phyloP scores from a whole-genome alignment of 2,888 invertebrate species.

The Caenorhabditis auriculariae region DNA sequence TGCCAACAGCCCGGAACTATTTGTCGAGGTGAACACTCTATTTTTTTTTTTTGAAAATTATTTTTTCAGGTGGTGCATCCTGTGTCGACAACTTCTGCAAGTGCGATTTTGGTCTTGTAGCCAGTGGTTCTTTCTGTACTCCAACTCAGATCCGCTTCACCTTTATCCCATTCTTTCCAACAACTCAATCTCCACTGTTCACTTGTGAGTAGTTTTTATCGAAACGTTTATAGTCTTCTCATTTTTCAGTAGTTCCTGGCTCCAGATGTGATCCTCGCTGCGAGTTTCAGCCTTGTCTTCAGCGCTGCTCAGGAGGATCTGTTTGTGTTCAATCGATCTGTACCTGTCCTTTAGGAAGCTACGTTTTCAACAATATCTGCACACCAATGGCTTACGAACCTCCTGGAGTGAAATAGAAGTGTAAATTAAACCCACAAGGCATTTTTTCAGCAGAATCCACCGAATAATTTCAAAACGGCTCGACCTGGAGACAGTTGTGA shows the following conservation, averaged over 20 bases:
- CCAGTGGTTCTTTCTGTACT: conserved; percentile 12
- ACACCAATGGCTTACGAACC: too few species aligned
- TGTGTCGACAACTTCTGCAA: conserved; percentile 29
- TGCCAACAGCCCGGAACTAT: conserved; percentile 33
- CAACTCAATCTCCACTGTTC: conserved; percentile 8
- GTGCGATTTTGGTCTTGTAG: conserved; percentile 22
- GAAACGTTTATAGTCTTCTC: not conserved
- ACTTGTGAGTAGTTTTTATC: conserved; percentile 13
- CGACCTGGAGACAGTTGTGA: conserved; percentile 57
- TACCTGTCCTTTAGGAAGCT: conserved; percentile 49
- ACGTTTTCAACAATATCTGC: conserved; percentile 19
- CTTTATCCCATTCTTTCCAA: conserved; percentile 13
- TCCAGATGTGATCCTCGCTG: conserved; percentile 52
- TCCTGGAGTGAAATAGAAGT: too few species aligned
- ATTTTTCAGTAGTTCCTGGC: conserved; percentile 48
- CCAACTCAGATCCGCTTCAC: conserved; percentile 21
- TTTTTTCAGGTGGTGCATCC: conserved; percentile 24
- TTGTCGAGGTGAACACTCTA: conserved; percentile 31
- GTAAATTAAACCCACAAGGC: too few species aligned
- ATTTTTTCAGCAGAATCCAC: too few species aligned
- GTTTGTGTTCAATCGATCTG: conserved; percentile 51
- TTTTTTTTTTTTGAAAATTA: too few species aligned
- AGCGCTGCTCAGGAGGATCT: conserved; percentile 50
- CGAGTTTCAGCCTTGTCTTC: conserved; percentile 40
- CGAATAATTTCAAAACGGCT: conserved; percentile 24